Base-by-base conservation (phyloP, 1,140 invertebrate genomes). In the Plectrocnemia conspersa region DNA sequence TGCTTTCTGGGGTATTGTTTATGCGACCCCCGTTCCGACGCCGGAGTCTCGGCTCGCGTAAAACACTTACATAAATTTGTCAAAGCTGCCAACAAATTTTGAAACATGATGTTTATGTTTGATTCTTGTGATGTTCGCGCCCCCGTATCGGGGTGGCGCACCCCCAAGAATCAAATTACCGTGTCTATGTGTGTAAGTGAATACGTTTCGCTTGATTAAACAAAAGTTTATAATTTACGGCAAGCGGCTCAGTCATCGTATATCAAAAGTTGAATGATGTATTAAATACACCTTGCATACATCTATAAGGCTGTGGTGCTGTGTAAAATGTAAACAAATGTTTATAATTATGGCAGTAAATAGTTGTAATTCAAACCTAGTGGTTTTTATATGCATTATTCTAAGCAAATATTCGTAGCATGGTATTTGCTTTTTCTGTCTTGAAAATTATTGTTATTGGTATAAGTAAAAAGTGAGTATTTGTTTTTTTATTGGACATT, bases 51-150 rank as follows among this genome's bases (percentile, higher is more conserved):
- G 49, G 54, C 40, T 49, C 44, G 58, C 53, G 58, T 59, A 56
- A 59, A 59, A 59, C 58, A 59, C 58, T 59, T 59, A 59, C 58
- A 59, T 59, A 59, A 56, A 59, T 59, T 59, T 59, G 58, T 59
- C 58, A 59, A 59, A 59, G 53, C 58, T 59, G 58, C 53, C 58
- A 48, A 48, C 53, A 40, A 59, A 59, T 59, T 59, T 59, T 59
- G 58, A 59, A 59, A 59, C 58, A 59, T 59, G 58, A 59, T 59
- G 58, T 59, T 59, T 59, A 59, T 59, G 58, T 59, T 59, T 59
- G 58, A 59, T 59, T 59, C 58, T 59, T 55, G 49, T 25, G 53
- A 59, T 38, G 33, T 27, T 18, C 4, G 47, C 24, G 38, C 42
- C 29, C n/a, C n/a, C 33, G 47, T 54, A 40, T 49, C 33, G 21